Conservation (phyloP, 2,888 invertebrate genomes). For the Zaprionus obscuricornis region DNA sequence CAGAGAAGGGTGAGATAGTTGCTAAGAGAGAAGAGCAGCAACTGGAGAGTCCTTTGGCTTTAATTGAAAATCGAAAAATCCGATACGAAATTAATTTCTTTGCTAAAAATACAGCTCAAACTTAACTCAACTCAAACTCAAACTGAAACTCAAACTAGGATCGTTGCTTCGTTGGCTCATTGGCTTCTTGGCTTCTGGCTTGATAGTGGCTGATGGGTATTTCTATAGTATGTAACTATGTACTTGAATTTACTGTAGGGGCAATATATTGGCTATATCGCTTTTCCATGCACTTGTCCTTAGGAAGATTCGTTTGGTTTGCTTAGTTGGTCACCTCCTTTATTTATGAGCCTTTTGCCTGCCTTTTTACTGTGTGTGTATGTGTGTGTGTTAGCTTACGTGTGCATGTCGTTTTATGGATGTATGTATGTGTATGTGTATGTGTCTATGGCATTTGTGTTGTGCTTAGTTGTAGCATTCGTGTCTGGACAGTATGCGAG, state of each 20-base stretch:
- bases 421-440: conserved; percentile 18
- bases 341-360: conserved; percentile 74
- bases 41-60: conserved; percentile 55
- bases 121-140: conserved; percentile 26
- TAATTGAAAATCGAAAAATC: conserved; percentile 81
- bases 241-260: conserved; percentile 43
- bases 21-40: neutral
- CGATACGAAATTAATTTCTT: conserved; percentile 80
- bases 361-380: conserved; percentile 33
- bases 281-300: conserved; percentile 56
- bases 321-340: conserved; percentile 37
- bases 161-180: conserved; percentile 13
- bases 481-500: conserved; percentile 19
- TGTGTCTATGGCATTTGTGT: conserved; percentile 30
- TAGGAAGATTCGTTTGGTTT: conserved; percentile 34
- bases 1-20: neutral
- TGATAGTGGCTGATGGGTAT: conserved; percentile 37
- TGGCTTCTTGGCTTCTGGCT: conserved; percentile 8
- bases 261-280: conserved; percentile 39
- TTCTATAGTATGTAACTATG: conserved; percentile 19
- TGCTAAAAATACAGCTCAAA: conserved; percentile 68
- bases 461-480: conserved; percentile 21
- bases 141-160: neutral
- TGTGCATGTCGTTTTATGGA: neutral
- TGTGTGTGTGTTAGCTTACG: conserved; percentile 17